These are phyloP conservation scores for Cygnus buccinator DNA, from an alignment of 2,113 vertebrate genomes.

Conservation along the genomic window DNA sequence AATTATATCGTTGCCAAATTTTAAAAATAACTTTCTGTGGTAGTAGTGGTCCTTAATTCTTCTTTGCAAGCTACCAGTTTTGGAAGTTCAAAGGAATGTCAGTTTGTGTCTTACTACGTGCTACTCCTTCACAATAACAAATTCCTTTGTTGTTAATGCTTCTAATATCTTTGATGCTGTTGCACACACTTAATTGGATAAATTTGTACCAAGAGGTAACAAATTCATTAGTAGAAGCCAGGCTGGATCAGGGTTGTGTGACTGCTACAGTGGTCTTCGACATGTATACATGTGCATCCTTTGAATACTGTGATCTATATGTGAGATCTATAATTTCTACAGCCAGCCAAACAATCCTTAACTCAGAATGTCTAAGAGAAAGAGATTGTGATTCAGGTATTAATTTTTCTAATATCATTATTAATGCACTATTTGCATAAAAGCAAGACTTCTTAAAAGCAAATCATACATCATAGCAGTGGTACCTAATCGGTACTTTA, in stretches of 20 bases:
- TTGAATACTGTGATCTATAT: neutral
- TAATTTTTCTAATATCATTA: neutral
- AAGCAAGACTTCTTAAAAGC: neutral
- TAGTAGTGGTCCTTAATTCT: neutral
- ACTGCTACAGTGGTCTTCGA: neutral
- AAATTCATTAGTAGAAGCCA: neutral
- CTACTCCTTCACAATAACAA: neutral
- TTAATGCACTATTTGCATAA: neutral
- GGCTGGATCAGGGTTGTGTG: neutral
- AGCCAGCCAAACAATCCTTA: neutral
- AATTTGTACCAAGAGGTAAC: neutral
- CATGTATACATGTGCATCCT: neutral
- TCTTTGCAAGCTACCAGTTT: neutral
- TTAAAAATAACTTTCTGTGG: neutral
- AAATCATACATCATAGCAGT: neutral
- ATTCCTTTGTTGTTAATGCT: neutral
- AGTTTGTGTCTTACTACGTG: neutral
- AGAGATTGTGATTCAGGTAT: neutral
- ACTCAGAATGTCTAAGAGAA: neutral
- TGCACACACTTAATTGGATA: neutral
- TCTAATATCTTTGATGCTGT: neutral
- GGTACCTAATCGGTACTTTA: neutral
- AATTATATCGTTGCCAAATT: neutral
- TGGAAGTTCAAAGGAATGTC: neutral
- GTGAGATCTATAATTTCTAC: neutral